Evolutionary conservation across 1,140 invertebrate genomes (phyloP).

Genomic region (Danaus melanippus): DNA sequence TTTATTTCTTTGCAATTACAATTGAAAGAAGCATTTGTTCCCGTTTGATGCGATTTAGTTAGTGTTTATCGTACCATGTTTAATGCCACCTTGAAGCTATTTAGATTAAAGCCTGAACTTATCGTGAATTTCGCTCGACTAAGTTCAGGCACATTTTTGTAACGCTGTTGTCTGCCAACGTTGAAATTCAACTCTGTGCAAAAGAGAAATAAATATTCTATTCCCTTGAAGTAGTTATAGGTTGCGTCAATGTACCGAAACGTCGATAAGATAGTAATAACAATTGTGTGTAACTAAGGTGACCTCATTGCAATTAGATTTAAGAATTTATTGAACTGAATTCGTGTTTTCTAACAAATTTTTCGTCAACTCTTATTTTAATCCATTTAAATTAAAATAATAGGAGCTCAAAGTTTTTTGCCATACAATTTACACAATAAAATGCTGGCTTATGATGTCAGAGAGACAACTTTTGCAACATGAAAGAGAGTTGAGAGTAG

Average conservation of each 20-base stretch:
- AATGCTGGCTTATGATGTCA: no score
- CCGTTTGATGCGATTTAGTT: slow-evolving; percentile 20
- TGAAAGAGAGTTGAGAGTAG: slow-evolving; percentile 23
- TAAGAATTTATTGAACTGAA: no score
- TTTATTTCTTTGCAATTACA: slow-evolving; percentile 21
- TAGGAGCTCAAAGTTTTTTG: no score
- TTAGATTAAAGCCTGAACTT: slow-evolving; percentile 60
- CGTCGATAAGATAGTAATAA: slow-evolving; percentile 46
- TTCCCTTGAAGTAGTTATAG: slow-evolving; percentile 13
- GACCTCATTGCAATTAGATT: slow-evolving; percentile 24
- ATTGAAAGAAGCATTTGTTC: slow-evolving; percentile 17
- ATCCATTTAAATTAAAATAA: no score
- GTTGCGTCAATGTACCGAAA: slow-evolving; percentile 52
- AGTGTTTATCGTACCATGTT: slow-evolving; percentile 23
- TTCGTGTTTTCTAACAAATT: no score
- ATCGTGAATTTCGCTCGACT: slow-evolving; percentile 55
- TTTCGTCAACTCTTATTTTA: no score
- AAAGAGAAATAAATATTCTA: slow-evolving; percentile 23
- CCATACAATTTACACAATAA: no score
- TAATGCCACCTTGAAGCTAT: slow-evolving; percentile 46
- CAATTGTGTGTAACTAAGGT: slow-evolving; percentile 36
- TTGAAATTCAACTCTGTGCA: slow-evolving; percentile 40
- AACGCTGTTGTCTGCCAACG: slow-evolving; percentile 19
- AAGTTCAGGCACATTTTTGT: slow-evolving; percentile 36
- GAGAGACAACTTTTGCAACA: slow-evolving; percentile 16